Evolutionary conservation across 1,140 invertebrate genomes (phyloP).

Genomic region (Meloidogyne exigua): DNA sequence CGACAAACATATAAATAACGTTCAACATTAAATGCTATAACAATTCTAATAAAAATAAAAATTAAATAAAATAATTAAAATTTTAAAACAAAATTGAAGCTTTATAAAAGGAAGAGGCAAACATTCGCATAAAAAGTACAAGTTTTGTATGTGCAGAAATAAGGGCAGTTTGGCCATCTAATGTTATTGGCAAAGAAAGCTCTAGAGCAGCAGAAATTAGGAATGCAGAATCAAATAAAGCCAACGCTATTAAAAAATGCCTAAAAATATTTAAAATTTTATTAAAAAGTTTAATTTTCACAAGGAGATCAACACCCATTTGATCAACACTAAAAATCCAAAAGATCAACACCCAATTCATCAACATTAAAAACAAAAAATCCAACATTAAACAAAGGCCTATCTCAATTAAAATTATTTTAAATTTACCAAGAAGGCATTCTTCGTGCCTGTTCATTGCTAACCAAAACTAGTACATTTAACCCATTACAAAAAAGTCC

Average conservation of each 20-base stretch:
- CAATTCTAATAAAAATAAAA: constrained; percentile 48
- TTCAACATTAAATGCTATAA: constrained; percentile 63
- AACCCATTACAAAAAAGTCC: constrained; percentile 58
- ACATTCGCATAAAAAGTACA: constrained; percentile 55
- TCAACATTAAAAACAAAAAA: too few species aligned
- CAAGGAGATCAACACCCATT: too few species aligned
- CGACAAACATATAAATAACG: constrained; percentile 61
- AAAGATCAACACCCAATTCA: too few species aligned
- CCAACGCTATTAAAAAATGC: constrained; percentile 59
- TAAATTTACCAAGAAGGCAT: constrained; percentile 56
- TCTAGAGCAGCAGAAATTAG: constrained; percentile 58
- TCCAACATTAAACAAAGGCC: too few species aligned
- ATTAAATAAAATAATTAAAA: not conserved
- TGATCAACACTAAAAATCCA: too few species aligned
- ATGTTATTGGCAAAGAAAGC: constrained; percentile 42
- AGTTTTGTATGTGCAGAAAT: constrained; percentile 56
- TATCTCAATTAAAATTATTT: too few species aligned
- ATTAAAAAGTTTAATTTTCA: not conserved
- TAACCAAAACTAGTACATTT: constrained; percentile 57
- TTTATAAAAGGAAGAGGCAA: constrained; percentile 63
- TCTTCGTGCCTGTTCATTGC: constrained; percentile 50
- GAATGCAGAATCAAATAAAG: constrained; percentile 59
- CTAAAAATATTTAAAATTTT: constrained; percentile 27
- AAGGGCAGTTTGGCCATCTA: constrained; percentile 38
- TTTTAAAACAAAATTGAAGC: constrained; percentile 56